These are phyloP conservation scores for Chrysoperla carnea DNA, from an alignment of 1,140 invertebrate species.

Conservation along the genomic window DNA sequence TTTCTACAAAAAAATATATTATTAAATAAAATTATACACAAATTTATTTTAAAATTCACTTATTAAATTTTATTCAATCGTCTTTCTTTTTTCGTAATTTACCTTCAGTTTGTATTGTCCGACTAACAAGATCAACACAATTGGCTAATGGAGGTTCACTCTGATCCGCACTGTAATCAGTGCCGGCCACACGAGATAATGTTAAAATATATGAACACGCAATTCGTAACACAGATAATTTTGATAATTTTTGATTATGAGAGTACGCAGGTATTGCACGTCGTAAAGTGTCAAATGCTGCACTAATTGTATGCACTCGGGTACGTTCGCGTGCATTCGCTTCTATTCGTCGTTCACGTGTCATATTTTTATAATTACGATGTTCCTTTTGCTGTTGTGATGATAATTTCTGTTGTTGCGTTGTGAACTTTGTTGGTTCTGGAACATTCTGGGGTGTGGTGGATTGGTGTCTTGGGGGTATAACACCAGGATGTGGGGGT, in stretches of 20 bases:
- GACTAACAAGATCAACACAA: conserved; percentile 70
- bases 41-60: too few relatives aligned
- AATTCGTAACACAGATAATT: conserved; percentile 77
- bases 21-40: too few relatives aligned
- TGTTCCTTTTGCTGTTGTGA: conserved; percentile 35
- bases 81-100: conserved; percentile 75
- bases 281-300: conserved; percentile 79
- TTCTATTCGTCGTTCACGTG: conserved; percentile 74
- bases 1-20: too few relatives aligned
- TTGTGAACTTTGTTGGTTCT: conserved; percentile 4
- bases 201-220: conserved; percentile 83
- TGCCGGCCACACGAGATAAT: conserved; percentile 45
- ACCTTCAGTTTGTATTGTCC: conserved; percentile 82
- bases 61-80: conserved; percentile 25
- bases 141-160: conserved; percentile 38
- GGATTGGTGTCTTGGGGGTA: conserved; percentile 11
- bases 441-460: neutral
- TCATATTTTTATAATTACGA: conserved; percentile 92
- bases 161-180: conserved; percentile 35
- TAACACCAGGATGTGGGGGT: conserved; percentile 28
- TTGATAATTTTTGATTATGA: conserved; percentile 83
- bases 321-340: conserved; percentile 85
- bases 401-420: conserved; percentile 6
- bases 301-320: conserved; percentile 85
- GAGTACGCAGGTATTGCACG: conserved; percentile 75